Conservation (phyloP, 2,113 vertebrate genomes). For the Tetrao urogallus region DNA sequence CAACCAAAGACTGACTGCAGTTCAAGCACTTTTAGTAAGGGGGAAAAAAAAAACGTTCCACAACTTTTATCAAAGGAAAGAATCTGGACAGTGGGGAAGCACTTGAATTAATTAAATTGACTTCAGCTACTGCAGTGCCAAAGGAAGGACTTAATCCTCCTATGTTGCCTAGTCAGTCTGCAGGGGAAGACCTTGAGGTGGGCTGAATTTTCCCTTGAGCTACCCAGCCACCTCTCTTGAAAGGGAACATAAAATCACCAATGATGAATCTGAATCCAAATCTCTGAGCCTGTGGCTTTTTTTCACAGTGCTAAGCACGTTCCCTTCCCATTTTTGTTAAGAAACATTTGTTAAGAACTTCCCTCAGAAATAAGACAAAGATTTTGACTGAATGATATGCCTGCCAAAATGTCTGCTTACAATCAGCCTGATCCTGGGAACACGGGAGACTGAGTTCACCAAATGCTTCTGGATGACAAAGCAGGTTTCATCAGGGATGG, state of each 20-base stretch:
- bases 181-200: not conserved
- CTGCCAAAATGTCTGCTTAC: not conserved
- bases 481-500: not conserved
- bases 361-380: not conserved
- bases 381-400: not conserved
- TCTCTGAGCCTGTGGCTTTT: not conserved
- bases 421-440: not conserved
- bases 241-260: not conserved
- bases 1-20: not conserved
- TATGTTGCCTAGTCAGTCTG: not conserved
- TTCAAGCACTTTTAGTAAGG: not conserved
- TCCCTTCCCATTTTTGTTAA: not conserved
- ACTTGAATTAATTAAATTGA: not conserved
- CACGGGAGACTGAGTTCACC: rapidly evolving
- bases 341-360: not conserved
- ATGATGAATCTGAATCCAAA: not conserved
- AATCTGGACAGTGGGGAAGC: not conserved
- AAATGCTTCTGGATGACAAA: rapidly evolving
- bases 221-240: not conserved
- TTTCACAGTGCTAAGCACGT: not conserved
- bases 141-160: not conserved
- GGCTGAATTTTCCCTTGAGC: not conserved
- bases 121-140: not conserved
- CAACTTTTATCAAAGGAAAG: not conserved
- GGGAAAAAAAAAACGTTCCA: not conserved